These are phyloP conservation scores for Crocodylus rhombifer DNA, from an alignment of 2,797 vertebrate species.

Conservation along the genomic window DNA sequence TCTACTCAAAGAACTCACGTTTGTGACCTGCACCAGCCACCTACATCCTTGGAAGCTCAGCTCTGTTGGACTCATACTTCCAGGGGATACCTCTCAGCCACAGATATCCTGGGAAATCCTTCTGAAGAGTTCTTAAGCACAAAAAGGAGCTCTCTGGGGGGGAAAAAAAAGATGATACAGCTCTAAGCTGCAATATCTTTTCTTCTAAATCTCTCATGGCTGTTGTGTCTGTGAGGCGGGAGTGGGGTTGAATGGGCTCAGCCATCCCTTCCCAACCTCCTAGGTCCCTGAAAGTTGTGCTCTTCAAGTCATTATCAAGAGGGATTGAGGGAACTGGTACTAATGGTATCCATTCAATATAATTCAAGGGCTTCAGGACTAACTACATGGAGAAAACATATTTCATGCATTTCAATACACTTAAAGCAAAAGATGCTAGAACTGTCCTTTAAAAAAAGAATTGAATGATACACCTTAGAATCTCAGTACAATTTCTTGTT, in stretches of 20 bases:
- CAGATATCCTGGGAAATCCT: background rate
- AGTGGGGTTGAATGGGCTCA: background rate
- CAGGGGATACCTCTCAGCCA: background rate
- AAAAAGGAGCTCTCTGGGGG: background rate
- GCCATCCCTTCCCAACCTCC: background rate
- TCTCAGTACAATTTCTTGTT: background rate
- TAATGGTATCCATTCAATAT: background rate
- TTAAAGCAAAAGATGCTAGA: background rate
- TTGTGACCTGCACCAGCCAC: background rate
- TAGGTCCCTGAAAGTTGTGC: accelerated
- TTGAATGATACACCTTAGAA: background rate
- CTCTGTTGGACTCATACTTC: background rate
- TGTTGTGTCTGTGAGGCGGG: background rate
- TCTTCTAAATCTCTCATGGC: background rate
- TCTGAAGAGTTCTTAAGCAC: background rate
- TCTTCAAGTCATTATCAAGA: background rate
- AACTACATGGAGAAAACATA: background rate
- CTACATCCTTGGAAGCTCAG: background rate
- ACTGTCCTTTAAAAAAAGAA: background rate
- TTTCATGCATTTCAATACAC: background rate
- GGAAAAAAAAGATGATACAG: no score
- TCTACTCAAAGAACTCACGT: background rate
- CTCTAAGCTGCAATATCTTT: background rate
- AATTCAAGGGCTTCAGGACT: background rate
- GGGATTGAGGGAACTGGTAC: background rate